Evolutionary conservation across 2,888 invertebrate species (phyloP).

Genomic region (Hedya salicella): DNA sequence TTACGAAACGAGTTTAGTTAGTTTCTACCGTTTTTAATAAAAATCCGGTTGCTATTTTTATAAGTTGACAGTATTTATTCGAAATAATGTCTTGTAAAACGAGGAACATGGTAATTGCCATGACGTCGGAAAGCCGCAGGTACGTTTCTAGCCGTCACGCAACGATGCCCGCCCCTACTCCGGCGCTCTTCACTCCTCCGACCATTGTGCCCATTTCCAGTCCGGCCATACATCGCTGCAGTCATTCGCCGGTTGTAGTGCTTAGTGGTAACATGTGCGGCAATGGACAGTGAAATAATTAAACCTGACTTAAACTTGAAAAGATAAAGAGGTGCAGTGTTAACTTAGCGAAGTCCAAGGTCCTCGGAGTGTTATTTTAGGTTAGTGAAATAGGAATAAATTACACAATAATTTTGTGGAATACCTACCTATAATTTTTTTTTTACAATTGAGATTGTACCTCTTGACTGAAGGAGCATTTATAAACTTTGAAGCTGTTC

Average conservation of each 20-base stretch:
- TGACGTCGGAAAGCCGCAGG: conserved; percentile 60
- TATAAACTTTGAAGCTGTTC: background rate
- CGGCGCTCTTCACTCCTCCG: conserved; percentile 61
- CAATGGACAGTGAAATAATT: conserved; percentile 62
- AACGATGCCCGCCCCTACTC: conserved; percentile 73
- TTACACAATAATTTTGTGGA: conserved; percentile 17
- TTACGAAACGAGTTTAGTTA: conserved; percentile 28
- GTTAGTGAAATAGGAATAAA: conserved; percentile 41
- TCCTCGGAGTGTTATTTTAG: conserved; percentile 49
- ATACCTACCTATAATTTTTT: background rate
- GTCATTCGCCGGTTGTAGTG: conserved; percentile 54
- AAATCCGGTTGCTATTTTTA: conserved; percentile 41
- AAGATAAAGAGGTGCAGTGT: conserved; percentile 52
- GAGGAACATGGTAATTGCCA: conserved; percentile 68
- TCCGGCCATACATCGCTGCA: conserved; percentile 52
- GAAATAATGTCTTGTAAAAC: conserved; percentile 46
- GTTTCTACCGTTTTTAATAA: conserved; percentile 25
- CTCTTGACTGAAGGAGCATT: background rate
- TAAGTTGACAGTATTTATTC: conserved; percentile 37
- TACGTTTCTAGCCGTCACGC: conserved; percentile 67
- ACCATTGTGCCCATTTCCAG: conserved; percentile 54
- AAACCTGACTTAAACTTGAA: conserved; percentile 17
- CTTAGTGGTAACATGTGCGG: conserved; percentile 59
- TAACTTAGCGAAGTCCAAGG: conserved; percentile 74
- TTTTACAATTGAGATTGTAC: background rate